Evolutionary conservation across 2,888 invertebrate species (phyloP).

Genomic region (Cheilosia grossa): DNA sequence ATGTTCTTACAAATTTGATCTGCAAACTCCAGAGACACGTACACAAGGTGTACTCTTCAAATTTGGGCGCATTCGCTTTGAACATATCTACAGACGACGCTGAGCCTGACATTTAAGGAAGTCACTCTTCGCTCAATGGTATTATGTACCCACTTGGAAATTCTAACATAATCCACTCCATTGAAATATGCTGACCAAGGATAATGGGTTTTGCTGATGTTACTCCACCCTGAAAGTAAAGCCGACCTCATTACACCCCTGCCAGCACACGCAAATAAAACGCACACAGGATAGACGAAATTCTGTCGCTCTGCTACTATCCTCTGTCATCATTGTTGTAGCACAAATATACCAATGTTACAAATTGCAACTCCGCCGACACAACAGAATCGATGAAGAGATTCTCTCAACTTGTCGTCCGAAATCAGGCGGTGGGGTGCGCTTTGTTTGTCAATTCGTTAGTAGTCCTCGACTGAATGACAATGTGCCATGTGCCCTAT

Average conservation of each 20-base stretch:
- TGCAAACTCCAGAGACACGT: background rate
- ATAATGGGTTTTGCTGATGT: slow-evolving; percentile 36
- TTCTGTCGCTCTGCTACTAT: background rate
- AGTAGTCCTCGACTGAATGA: slow-evolving; percentile 25
- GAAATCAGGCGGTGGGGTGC: background rate
- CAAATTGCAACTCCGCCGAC: slow-evolving; percentile 32
- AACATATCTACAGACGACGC: background rate
- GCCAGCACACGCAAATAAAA: slow-evolving; percentile 2
- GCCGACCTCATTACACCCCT: background rate
- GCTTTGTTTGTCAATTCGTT: slow-evolving; percentile 45
- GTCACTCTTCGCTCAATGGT: background rate
- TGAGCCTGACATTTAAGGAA: slow-evolving; percentile 19
- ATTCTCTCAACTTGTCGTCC: slow-evolving; percentile 37
- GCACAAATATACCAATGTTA: slow-evolving; percentile 13
- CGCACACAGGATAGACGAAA: slow-evolving; percentile 5
- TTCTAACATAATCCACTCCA: slow-evolving; percentile 8
- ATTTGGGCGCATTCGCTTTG: background rate
- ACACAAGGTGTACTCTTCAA: background rate
- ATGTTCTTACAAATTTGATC: too few relatives aligned
- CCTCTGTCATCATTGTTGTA: background rate
- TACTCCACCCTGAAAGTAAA: background rate
- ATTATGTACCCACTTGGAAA: background rate
- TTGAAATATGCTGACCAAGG: slow-evolving; percentile 33
- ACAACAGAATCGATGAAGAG: slow-evolving; percentile 37
- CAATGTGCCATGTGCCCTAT: background rate